Conservation (phyloP, 2,797 vertebrate species). For the Megaceryle alcyon region DNA sequence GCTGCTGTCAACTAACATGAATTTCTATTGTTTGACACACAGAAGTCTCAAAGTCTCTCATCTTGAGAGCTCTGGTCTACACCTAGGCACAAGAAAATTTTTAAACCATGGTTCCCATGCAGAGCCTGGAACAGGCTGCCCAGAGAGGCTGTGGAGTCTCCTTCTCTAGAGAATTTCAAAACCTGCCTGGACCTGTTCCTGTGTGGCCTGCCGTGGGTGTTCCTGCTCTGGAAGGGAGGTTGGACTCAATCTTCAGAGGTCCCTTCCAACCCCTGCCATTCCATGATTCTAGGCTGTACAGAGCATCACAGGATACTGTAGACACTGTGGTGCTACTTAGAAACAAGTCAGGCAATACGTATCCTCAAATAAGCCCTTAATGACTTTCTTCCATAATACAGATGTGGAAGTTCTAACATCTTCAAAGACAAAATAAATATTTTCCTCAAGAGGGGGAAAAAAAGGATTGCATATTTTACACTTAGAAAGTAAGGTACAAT, state of each 20-base stretch:
- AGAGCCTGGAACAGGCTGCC: too few species aligned
- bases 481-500: neutral
- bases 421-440: neutral
- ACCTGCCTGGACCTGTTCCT: too few species aligned
- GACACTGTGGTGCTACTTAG: neutral
- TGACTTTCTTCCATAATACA: neutral
- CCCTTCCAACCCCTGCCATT: too few species aligned
- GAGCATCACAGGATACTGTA: neutral
- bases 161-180: too few species aligned
- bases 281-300: neutral
- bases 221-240: too few species aligned
- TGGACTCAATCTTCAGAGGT: too few species aligned
- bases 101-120: accelerated
- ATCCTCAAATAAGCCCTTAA: neutral
- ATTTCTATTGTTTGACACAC: accelerated
- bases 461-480: neutral
- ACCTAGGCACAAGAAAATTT: neutral
- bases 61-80: neutral
- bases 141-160: too few species aligned
- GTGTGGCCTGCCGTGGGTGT: too few species aligned
- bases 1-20: neutral
- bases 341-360: accelerated
- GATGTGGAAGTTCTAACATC: neutral
- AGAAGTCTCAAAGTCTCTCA: accelerated
- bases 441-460: neutral